These are phyloP conservation scores for Bostrychus sinensis DNA, from an alignment of 2,113 vertebrate genomes.

Conservation along the genomic window DNA sequence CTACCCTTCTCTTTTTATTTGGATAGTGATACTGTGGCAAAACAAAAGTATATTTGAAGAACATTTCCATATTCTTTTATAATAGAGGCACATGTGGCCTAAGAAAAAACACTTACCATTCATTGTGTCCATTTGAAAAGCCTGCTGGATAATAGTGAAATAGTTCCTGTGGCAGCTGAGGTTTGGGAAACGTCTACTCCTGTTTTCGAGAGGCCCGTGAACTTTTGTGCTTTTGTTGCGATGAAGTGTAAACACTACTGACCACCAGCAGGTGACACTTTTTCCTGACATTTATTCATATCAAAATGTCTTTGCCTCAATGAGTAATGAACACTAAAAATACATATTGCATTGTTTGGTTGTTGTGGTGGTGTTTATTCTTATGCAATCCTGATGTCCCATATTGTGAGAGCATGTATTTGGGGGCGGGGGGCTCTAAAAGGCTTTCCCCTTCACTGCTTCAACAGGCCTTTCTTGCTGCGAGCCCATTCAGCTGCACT, in stretches of 20 bases:
- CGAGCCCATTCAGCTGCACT: slow-evolving; percentile 59
- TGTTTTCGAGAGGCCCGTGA: not conserved
- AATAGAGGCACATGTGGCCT: not conserved
- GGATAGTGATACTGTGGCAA: slow-evolving; percentile 7
- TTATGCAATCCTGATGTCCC: slow-evolving; percentile 59
- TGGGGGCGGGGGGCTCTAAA: slow-evolving; percentile 57
- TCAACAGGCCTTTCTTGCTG: slow-evolving; percentile 55
- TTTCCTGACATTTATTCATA: slow-evolving; percentile 57
- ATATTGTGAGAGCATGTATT: slow-evolving; percentile 67
- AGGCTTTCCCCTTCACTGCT: slow-evolving; percentile 71
- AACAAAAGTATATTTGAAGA: not conserved
- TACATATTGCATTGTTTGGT: slow-evolving; percentile 12
- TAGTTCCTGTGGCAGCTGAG: not conserved
- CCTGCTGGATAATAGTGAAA: not conserved
- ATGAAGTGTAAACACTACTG: slow-evolving; percentile 57
- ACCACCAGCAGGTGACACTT: slow-evolving; percentile 81
- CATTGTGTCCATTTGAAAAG: not conserved
- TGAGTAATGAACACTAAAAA: slow-evolving; percentile 38
- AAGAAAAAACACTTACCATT: slow-evolving; percentile 5
- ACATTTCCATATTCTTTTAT: slow-evolving; percentile 3
- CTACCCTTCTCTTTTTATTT: slow-evolving; percentile 13
- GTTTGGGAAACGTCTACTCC: not conserved
- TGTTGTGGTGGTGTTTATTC: slow-evolving; percentile 48
- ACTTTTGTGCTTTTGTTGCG: not conserved
- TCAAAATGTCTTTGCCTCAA: slow-evolving; percentile 42